Conservation (phyloP, 2,888 invertebrate species). For the Agonopterix alstromeriana region DNA sequence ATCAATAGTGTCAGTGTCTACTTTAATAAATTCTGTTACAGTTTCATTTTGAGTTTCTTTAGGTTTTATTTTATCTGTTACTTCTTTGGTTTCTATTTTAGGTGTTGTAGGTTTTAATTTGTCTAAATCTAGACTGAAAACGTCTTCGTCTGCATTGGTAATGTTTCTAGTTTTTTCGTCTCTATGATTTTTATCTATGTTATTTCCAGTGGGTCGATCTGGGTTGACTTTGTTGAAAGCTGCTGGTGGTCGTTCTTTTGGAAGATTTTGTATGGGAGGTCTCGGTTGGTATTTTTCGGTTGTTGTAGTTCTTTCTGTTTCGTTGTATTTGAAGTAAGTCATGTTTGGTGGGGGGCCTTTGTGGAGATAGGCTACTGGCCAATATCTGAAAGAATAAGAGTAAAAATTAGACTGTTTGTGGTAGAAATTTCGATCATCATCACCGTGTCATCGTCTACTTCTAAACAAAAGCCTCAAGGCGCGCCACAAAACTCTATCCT, state of each 20-base stretch:
- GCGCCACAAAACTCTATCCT: no score
- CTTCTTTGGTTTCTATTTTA: slow-evolving; percentile 16
- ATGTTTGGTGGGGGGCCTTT: slow-evolving; percentile 87
- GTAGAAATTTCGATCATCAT: no score
- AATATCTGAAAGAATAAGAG: slow-evolving; percentile 60
- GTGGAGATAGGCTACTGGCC: slow-evolving; percentile 90
- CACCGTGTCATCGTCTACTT: no score
- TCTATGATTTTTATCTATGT: slow-evolving; percentile 25
- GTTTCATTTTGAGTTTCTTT: slow-evolving; percentile 15
- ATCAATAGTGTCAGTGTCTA: slow-evolving; percentile 25
- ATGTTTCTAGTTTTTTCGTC: slow-evolving; percentile 49
- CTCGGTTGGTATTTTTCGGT: slow-evolving; percentile 11
- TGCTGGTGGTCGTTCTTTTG: slow-evolving; percentile 13
- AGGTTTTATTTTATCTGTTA: slow-evolving; percentile 12
- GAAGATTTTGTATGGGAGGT: slow-evolving; percentile 6
- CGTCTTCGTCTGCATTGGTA: slow-evolving; percentile 24
- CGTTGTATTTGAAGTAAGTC: slow-evolving; percentile 70
- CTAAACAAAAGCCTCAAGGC: no score
- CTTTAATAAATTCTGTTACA: slow-evolving; percentile 12
- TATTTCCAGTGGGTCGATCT: slow-evolving; percentile 17
- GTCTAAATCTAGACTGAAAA: slow-evolving; percentile 11
- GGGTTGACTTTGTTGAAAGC: slow-evolving; percentile 8
- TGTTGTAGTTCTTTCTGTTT: slow-evolving; percentile 30
- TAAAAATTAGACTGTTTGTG: background rate
- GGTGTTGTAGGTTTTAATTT: slow-evolving; percentile 15